phyloP scores from a whole-genome alignment of 1,140 invertebrate species.

The Papilio machaon region DNA sequence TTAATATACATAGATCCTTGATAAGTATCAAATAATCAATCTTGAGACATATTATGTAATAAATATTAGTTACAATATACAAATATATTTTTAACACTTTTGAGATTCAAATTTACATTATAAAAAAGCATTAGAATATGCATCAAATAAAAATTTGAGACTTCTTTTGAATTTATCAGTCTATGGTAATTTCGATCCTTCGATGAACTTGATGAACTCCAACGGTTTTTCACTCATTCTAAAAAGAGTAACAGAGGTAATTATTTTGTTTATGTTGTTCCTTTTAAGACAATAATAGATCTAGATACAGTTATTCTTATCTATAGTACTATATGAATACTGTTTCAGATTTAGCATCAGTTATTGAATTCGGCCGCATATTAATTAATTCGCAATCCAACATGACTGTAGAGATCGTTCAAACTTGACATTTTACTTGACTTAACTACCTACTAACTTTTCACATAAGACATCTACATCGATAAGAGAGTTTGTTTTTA shows the following conservation, averaged over 20 bases:
- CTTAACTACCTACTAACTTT: background rate
- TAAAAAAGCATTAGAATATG: too few relatives aligned
- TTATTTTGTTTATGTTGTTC: background rate
- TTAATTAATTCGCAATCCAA: too few relatives aligned
- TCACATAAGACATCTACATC: background rate
- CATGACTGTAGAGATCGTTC: too few relatives aligned
- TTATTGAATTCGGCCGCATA: too few relatives aligned
- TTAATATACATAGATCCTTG: too few relatives aligned
- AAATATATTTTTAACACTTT: too few relatives aligned
- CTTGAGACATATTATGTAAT: too few relatives aligned
- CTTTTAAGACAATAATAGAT: background rate
- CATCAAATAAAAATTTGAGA: too few relatives aligned
- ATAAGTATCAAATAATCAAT: too few relatives aligned
- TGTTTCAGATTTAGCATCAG: background rate
- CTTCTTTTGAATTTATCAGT: too few relatives aligned
- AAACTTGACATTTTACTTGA: background rate
- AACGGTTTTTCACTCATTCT: background rate
- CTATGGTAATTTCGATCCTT: background rate
- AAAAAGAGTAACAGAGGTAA: background rate
- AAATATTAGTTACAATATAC: too few relatives aligned
- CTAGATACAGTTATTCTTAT: background rate
- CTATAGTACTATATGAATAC: background rate
- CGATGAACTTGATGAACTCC: background rate
- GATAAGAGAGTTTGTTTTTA: background rate
- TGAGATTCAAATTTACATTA: too few relatives aligned